Evolutionary conservation across 1,140 invertebrate species (phyloP), one percentile per base, ranked within the genome.

Genomic region (Bombus superbus): DNA sequence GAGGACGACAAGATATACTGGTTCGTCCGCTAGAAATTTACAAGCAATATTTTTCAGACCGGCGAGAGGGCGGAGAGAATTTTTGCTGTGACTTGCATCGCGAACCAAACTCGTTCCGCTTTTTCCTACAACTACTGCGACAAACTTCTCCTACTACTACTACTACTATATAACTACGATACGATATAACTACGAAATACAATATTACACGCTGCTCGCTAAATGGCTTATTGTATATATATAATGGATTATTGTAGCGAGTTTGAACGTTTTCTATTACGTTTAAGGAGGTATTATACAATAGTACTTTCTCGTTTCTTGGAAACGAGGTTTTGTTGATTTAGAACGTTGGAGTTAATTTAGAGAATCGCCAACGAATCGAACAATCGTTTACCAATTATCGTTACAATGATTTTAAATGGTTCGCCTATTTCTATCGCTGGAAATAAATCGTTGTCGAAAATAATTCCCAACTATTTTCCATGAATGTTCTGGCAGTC

Each of bases 1-100:
- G 28, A 32, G 44, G 44, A 38, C n/a, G 73, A 86, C 76, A 82
- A 86, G 80, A 82, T 85, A 85, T 81, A 85, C 35, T n/a, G 82
- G 69, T 62, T 18, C 38, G 83, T 85, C 53, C 35, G n/a, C 13
- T 57, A 69, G 71, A 68, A 81, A 85, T 85, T 85, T 85, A 85
- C 83, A 85, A 81, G 77, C 78, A 66, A 85, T 85, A 85, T 85
- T 74, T 85, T 72, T 18, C 69, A 10, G 2, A 28, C 11, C 25
- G 28, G 18, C 62, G 44, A 53, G 38, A 68, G 35, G 35, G 22
- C n/a, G 32, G 53, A 62, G 69, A 18, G 10, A 57, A 80, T 64
- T 69, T 80, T 73, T 66, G 47, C 47, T 22, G 64, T 4, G 28
- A 53, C 25, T 59, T 59, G 22, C 38, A 15, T n/a, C 32, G 15